Percentiles rank a stretch among this genome's conserved stretches.
Conservation (phyloP, 2,888 invertebrate genomes). For the Eugnorisma glareosa region DNA sequence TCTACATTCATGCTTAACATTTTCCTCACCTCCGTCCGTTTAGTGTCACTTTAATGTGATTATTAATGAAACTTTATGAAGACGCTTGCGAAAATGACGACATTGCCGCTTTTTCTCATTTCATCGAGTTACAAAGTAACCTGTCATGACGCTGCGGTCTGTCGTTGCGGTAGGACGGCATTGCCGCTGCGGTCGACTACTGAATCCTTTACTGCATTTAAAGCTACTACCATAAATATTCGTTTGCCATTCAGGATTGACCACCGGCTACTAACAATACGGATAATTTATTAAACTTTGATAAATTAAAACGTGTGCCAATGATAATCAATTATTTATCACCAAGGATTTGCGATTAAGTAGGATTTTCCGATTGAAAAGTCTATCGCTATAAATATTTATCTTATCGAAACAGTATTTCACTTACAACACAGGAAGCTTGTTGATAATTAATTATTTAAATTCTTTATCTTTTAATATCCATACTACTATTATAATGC, state of each 20-base stretch:
- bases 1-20: too few relatives aligned
- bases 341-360: conserved; percentile 37
- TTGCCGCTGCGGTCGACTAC: too few relatives aligned
- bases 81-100: too few relatives aligned
- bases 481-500: not conserved
- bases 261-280: not conserved
- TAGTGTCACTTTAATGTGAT: too few relatives aligned
- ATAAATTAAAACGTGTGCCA: conserved; percentile 19
- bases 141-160: too few relatives aligned
- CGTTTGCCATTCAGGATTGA: not conserved
- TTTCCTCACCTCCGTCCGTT: too few relatives aligned
- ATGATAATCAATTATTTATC: conserved; percentile 19
- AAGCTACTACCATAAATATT: not conserved
- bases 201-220: not conserved
- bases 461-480: conserved; percentile 12
- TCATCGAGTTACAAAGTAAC: too few relatives aligned
- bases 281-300: not conserved
- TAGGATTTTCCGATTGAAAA: conserved; percentile 34
- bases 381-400: conserved; percentile 31
- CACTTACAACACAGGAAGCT: conserved; percentile 41
- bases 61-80: too few relatives aligned
- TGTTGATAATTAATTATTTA: conserved; percentile 14
- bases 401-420: conserved; percentile 43
- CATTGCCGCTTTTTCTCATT: too few relatives aligned
- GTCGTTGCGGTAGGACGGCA: too few relatives aligned